Conservation (phyloP, 2,113 vertebrate genomes). For the Psilopogon haemacephalus region DNA sequence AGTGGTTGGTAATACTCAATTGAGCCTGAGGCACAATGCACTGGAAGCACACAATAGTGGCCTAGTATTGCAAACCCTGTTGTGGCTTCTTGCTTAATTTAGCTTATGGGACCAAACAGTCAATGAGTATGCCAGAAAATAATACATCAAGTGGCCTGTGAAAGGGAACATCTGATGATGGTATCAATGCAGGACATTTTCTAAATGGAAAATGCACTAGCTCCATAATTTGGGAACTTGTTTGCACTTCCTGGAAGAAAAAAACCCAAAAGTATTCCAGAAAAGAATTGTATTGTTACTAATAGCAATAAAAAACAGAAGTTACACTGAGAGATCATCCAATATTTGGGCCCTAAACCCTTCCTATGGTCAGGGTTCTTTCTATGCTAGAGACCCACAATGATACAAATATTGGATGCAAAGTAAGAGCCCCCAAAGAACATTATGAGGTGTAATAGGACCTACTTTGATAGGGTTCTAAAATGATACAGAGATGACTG, state of each 20-base stretch:
- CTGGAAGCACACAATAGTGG: slow-evolving; percentile 1
- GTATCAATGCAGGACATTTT: background rate
- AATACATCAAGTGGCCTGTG: slow-evolving; percentile 37
- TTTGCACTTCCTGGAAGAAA: background rate
- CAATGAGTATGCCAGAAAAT: slow-evolving; percentile 50
- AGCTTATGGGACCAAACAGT: slow-evolving; percentile 48
- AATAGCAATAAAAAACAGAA: background rate
- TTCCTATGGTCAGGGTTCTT: background rate
- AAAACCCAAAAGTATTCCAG: background rate
- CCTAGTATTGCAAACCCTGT: slow-evolving; percentile 12
- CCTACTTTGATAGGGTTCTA: background rate
- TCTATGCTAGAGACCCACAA: background rate
- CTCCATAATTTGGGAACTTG: background rate
- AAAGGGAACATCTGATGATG: slow-evolving; percentile 23
- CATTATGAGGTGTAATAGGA: background rate
- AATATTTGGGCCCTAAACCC: background rate
- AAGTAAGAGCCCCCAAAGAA: background rate
- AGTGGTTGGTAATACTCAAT: background rate
- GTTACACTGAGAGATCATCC: background rate
- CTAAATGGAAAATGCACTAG: background rate
- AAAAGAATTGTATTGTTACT: background rate
- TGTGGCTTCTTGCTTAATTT: slow-evolving; percentile 57
- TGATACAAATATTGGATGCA: background rate
- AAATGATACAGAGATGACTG: background rate
- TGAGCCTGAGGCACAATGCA: slow-evolving; percentile 20